Percentiles rank a stretch among this genome's conserved stretches.
Conservation (phyloP, 1,140 invertebrate genomes). For the Zaprionus davidi region DNA sequence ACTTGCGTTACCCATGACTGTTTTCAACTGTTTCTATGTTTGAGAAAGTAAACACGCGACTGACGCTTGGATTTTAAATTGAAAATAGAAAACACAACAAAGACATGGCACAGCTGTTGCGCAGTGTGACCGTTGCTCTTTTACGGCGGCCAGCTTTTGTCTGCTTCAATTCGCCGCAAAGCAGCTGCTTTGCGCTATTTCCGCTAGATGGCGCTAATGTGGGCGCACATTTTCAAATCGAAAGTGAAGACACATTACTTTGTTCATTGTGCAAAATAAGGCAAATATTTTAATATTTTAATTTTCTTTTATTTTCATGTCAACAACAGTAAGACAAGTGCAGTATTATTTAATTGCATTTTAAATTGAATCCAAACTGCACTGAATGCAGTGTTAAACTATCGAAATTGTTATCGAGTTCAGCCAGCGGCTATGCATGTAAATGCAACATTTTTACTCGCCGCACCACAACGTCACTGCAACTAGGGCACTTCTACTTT, state of each 20-base stretch:
- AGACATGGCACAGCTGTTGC: constrained; percentile 38
- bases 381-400: not conserved
- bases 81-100: constrained; percentile 43
- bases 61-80: constrained; percentile 40
- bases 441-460: not conserved
- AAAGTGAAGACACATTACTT: not conserved
- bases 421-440: not conserved
- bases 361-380: too few relatives aligned
- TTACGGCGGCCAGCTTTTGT: not conserved
- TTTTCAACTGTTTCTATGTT: constrained; percentile 1
- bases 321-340: too few relatives aligned
- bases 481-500: not conserved
- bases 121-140: constrained; percentile 32
- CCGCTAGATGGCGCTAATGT: constrained; percentile 10
- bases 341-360: too few relatives aligned
- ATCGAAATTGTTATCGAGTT: not conserved
- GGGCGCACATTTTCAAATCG: not conserved
- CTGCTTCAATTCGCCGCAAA: constrained; percentile 16
- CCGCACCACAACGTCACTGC: not conserved
- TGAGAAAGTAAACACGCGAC: constrained; percentile 45
- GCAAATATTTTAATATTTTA: not conserved
- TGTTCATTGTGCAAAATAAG: not conserved
- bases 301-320: not conserved
- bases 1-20: constrained; percentile 67
- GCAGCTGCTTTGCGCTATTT: not conserved